A percentile compares a stretch with the other conserved stretches of the same genome.
These are phyloP conservation scores for Hydraecia micacea DNA, from an alignment of 2,888 invertebrate genomes.

Conservation along the genomic window DNA sequence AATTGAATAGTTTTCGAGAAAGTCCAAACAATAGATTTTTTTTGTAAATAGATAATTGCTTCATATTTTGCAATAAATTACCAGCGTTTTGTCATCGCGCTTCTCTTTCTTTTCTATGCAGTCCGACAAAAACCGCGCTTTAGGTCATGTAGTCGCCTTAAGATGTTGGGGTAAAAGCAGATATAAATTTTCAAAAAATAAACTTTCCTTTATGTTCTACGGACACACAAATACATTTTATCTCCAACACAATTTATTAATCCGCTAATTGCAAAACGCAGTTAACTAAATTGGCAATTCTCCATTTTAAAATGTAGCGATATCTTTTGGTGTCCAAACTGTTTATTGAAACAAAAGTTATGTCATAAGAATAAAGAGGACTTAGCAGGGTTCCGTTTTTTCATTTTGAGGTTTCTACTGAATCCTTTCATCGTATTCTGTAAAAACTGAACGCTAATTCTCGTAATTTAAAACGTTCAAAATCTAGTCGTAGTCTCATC, in stretches of 20 bases:
- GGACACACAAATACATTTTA: not conserved
- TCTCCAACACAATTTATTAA: constrained; percentile 21
- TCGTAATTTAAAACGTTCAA: too few species aligned
- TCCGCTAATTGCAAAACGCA: constrained; percentile 36
- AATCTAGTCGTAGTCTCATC: too few species aligned
- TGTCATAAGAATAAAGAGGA: not conserved
- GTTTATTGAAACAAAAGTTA: constrained; percentile 22
- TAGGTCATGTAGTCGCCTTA: too few species aligned
- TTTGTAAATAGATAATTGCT: too few species aligned
- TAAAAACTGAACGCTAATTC: too few species aligned
- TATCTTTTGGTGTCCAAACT: constrained; percentile 26
- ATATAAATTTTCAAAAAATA: not conserved
- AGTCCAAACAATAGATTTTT: too few species aligned
- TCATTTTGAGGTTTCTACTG: not conserved
- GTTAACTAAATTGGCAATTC: constrained; percentile 40
- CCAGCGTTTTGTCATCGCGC: too few species aligned
- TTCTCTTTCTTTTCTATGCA: too few species aligned
- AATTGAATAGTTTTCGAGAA: too few species aligned
- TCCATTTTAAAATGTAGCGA: constrained; percentile 37
- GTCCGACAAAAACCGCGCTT: too few species aligned
- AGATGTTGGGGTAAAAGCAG: not conserved
- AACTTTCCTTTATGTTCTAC: not conserved
- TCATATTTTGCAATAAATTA: too few species aligned
- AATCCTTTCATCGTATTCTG: not conserved
- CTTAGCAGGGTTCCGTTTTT: not conserved